Base-by-base conservation (phyloP, 2,888 invertebrate species). In the Falcaria lacertinaria region DNA sequence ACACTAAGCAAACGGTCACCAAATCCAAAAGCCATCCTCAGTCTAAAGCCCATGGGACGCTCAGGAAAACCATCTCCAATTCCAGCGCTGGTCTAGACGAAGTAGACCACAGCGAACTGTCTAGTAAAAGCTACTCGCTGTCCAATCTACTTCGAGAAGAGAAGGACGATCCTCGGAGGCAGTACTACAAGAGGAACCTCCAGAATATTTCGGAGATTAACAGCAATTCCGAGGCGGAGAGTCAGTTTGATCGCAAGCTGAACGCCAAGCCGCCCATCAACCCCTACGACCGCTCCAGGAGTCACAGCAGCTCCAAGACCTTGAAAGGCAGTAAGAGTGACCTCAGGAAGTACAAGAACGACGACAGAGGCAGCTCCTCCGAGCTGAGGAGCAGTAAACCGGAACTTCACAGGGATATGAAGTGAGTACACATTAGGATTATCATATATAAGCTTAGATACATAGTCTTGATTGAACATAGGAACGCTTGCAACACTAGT, bases 141-240 rank as follows among this genome's bases (percentile, higher is more conserved):
- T 79, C 87, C 1, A 90, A 86, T 42, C 58, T 88, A 0, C 74
- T 78, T n/a, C 70, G 74, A 49, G 78, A 79, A 39, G 83, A 79
- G 1, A 76, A 75, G 34, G 73, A 64, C 25, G 79, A 78, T 0
- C 80, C 83, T 0, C 64, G 75, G 15, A 75, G 78, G 42, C 74
- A 75, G 13, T 74, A 76, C 46, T 81, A 86, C 43, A 86, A 83
- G 50, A 69, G 90, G 17, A 91, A 91, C 52, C 77, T 92, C 3
- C 91, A 92, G 53, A 91, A 91, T 47, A 91, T 91, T 43, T 89
- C 91, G 0, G 92, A 92, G 59, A 83, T 81, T 11, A 80, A 84
- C 38, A 82, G 84, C 51, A 86, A 85, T 50, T 86, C 88, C 0
- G 89, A 88, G 39, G 78, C 69, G 0, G 89, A 88, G 37, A 86